These are phyloP conservation scores for Tiliqua scincoides DNA, from an alignment of 2,113 vertebrate genomes.

Conservation along the genomic window DNA sequence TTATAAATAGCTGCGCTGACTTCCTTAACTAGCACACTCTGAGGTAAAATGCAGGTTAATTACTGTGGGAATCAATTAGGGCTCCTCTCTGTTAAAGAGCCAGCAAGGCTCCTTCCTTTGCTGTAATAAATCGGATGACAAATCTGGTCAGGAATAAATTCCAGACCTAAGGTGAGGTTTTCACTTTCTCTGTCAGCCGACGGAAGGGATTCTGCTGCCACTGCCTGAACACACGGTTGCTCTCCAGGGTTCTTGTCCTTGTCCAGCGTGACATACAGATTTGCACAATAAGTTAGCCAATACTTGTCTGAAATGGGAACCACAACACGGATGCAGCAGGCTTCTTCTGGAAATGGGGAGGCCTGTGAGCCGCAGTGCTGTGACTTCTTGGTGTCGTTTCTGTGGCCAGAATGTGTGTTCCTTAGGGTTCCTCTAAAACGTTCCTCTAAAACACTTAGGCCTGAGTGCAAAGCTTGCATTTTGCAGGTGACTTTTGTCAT, in stretches of 20 bases:
- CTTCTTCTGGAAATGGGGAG: not conserved
- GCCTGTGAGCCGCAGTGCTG: no score
- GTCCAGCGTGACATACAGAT: no score
- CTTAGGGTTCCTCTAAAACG: no score
- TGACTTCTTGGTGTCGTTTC: no score
- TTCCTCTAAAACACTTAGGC: not conserved
- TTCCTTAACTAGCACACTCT: constrained; percentile 93
- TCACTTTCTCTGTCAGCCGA: constrained; percentile 32
- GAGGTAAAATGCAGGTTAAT: constrained; percentile 95
- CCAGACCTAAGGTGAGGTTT: constrained; percentile 47
- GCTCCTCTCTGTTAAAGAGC: constrained; percentile 83
- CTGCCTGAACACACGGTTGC: not conserved
- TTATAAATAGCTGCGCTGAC: constrained; percentile 97
- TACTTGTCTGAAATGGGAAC: no score
- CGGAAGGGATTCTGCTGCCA: constrained; percentile 43
- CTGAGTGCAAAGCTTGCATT: not conserved
- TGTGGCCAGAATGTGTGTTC: not conserved
- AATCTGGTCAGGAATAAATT: constrained; percentile 61
- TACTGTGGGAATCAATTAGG: constrained; percentile 95
- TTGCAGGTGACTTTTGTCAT: not conserved
- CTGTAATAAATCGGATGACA: constrained; percentile 69
- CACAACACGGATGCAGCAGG: not conserved
- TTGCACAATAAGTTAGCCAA: no score
- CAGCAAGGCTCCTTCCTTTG: constrained; percentile 70
- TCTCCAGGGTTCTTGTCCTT: constrained; percentile 15